phyloP scores from a whole-genome alignment of 2,113 vertebrate species.

The Pyrgilauda ruficollis region DNA sequence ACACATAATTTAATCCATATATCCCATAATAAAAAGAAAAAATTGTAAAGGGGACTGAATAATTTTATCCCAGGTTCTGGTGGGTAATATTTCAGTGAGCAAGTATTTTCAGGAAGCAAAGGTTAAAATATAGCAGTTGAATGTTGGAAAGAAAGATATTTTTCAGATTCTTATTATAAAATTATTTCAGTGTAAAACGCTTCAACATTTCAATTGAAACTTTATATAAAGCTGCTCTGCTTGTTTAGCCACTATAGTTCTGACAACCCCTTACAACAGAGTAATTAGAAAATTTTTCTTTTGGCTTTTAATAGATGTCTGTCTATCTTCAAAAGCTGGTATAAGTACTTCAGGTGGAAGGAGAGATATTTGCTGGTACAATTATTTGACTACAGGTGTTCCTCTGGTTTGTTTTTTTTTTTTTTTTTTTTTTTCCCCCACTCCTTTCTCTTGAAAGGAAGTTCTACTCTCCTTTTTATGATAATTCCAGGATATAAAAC shows the following conservation, averaged over 20 bases:
- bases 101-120: not conserved
- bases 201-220: not conserved
- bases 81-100: fast-evolving
- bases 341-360: not conserved
- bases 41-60: not conserved
- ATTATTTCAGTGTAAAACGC: not conserved
- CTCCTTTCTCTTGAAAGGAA: not conserved
- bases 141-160: not conserved
- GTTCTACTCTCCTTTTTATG: not conserved
- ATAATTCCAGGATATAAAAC: not conserved
- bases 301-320: not conserved
- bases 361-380: not conserved
- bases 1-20: not conserved
- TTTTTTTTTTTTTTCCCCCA: not conserved
- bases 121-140: not conserved
- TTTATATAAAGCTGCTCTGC: not conserved
- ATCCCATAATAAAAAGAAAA: not conserved
- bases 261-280: not conserved
- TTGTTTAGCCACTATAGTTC: not conserved
- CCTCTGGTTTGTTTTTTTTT: not conserved
- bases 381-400: not conserved
- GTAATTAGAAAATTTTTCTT: not conserved
- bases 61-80: not conserved
- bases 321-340: not conserved
- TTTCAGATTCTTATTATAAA: not conserved